A percentile compares a stretch with the other conserved stretches of the same genome.
Evolutionary conservation across 53 echinoderm and acorn worm genomes (phyloP).

Genomic region (Glandiceps talaboti): DNA sequence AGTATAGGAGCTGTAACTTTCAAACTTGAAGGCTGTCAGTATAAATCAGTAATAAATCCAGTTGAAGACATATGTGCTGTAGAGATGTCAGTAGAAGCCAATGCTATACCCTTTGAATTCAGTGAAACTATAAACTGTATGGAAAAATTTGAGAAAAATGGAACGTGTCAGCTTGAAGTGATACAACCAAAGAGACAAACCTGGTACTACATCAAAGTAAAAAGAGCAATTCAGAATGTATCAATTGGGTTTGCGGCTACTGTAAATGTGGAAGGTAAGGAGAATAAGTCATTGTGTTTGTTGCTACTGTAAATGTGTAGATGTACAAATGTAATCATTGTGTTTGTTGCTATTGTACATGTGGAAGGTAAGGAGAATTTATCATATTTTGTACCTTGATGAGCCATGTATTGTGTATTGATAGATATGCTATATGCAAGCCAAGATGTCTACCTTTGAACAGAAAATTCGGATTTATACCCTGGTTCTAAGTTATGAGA

Average conservation of each 20-base stretch:
- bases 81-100: slow-evolving; percentile 10
- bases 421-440: too few relatives aligned
- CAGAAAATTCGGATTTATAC: too few relatives aligned
- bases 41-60: slow-evolving; percentile 7
- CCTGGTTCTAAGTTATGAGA: too few relatives aligned
- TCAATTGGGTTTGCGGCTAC: not conserved
- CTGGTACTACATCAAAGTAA: slow-evolving; percentile 70
- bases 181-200: slow-evolving; percentile 14
- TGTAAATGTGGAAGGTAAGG: slow-evolving; percentile 1
- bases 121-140: slow-evolving; percentile 8
- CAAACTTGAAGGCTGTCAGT: slow-evolving; percentile 15
- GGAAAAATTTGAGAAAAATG: not conserved
- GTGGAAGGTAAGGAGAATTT: too few relatives aligned
- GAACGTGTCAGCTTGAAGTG: slow-evolving; percentile 11
- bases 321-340: too few relatives aligned
- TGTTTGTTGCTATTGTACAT: too few relatives aligned
- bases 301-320: too few relatives aligned
- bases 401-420: too few relatives aligned
- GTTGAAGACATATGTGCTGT: slow-evolving; percentile 31
- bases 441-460: too few relatives aligned
- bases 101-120: slow-evolving; percentile 19
- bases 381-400: too few relatives aligned
- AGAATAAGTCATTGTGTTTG: too few relatives aligned
- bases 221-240: not conserved
- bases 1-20: slow-evolving; percentile 11